Base-by-base conservation (phyloP, 2,888 invertebrate species). In the Priapulus caudatus region DNA sequence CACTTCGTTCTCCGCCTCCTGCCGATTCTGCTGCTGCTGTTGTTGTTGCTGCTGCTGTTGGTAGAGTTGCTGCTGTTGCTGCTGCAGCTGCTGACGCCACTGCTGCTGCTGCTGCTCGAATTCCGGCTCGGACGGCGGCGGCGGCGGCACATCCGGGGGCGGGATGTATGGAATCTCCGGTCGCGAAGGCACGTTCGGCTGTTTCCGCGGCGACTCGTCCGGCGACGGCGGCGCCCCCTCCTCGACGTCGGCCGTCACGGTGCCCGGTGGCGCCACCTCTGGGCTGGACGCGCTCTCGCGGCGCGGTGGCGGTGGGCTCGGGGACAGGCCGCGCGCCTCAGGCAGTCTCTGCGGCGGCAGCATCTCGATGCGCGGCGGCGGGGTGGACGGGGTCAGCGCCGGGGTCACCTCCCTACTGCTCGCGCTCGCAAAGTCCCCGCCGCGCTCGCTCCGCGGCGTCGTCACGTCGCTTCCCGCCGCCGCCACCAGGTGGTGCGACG, bases 191-290 rank as follows among this genome's bases (percentile, higher is more conserved):
- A 33, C 33, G n/a, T n/a, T n/a, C n/a, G n/a, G n/a, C n/a, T n/a
- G n/a, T n/a, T n/a, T n/a, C 4, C 49, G 19, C 44, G 48, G 33
- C 20, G 24, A 50, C 1, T 52, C 44, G 51, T 24, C 23, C 43
- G 54, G 56, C 16, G 60, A 55, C 4, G 63, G 61, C 15, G 63
- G 63, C 2, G 52, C 3, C 15, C 20, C 15, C 18, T 20, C 21
- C 2, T n/a, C n/a, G 2, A 20, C 16, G 15, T 23, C 20, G 5
- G 23, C 21, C n/a, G 20, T 21, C 2, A 50, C 48, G 2, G 20
- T 33, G 18, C 20, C 23, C n/a, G 33, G 3, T 1, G 52, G n/a
- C 33, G n/a, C n/a, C n/a, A n/a, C 57, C 19, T 59, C 58, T n/a
- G 56, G 55, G 3, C 21, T 24, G 3, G 52, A 3, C 15, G 23